Base-by-base conservation (phyloP, 1,140 invertebrate genomes). In the Plodia interpunctella region DNA sequence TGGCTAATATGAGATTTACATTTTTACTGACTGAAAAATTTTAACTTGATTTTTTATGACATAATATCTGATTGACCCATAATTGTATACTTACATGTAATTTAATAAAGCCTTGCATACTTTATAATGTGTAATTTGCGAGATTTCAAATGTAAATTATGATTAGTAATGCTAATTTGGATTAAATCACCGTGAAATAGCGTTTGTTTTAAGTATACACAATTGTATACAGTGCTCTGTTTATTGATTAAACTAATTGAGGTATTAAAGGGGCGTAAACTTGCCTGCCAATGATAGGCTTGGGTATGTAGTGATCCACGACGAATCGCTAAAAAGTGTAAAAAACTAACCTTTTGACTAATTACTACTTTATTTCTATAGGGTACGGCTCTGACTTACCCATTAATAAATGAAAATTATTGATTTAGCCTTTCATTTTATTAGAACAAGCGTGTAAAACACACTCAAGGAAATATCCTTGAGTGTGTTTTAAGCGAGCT, bases 61-160 rank as follows among this genome's bases (percentile, higher is more conserved):
- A n/a, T n/a, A n/a, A n/a, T n/a, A n/a, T n/a, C n/a, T n/a, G n/a
- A n/a, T n/a, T 35, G 13, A 35, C 8, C 32, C 9, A 35, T 9
- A n/a, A n/a, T n/a, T n/a, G n/a, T n/a, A n/a, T n/a, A n/a, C n/a
- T n/a, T n/a, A n/a, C n/a, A n/a, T n/a, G 13, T 35, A 13, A 9
- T 9, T 57, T 54, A 65, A 70, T 70, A 70, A 83, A 83, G 6
- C 6, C 6, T 70, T 74, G 63, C 78, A 83, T 80, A 80, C 80
- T 77, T 78, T 59, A 66, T 59, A 65, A 70, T 59, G 62, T 75
- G 72, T 77, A 68, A 79, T 75, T 79, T 57, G 60, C 57, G 51
- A 44, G 63, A 65, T 72, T 62, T 53, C 57, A 64, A 70, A 66
- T 69, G 60, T 61, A 73, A 70, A 73, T 49, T 76, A 72, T 74